phyloP scores from a whole-genome alignment of 2,113 vertebrate species.

The Microtus richardsoni region DNA sequence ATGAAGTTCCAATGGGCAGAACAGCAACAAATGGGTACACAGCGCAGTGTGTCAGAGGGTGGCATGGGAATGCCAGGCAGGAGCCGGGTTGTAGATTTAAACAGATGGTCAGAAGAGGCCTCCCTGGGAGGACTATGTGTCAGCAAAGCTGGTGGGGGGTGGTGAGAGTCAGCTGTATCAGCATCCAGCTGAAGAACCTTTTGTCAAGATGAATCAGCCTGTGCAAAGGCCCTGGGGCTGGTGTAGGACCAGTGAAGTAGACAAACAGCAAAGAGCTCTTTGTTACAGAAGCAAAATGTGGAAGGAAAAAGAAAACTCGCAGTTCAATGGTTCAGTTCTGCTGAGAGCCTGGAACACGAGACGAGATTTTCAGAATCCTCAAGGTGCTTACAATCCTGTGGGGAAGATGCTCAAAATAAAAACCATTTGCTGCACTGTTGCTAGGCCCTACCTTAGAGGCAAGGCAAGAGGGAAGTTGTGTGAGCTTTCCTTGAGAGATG shows the following conservation, averaged over 20 bases:
- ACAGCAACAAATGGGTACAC: not conserved
- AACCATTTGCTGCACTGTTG: not conserved
- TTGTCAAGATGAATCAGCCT: too few species aligned
- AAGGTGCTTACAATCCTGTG: not conserved
- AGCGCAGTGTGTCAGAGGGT: accelerated
- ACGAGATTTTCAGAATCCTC: not conserved
- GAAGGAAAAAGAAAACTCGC: not conserved
- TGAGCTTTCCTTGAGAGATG: not conserved
- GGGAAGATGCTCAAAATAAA: not conserved
- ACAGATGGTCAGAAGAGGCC: not conserved
- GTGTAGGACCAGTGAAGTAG: not conserved
- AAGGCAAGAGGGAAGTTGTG: not conserved
- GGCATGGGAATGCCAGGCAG: accelerated
- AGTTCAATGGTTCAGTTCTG: not conserved
- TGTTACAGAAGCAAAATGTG: not conserved
- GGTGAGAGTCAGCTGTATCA: not conserved
- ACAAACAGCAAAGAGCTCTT: not conserved
- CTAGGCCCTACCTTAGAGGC: not conserved
- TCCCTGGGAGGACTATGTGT: not conserved
- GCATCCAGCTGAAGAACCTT: not conserved
- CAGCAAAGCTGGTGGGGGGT: not conserved
- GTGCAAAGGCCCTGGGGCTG: conserved; percentile 9
- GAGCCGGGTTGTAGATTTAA: not conserved
- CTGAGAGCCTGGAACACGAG: not conserved
- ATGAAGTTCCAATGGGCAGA: not conserved